A percentile compares a stretch with the other conserved stretches of the same genome.
Evolutionary conservation across 2,113 vertebrate genomes (phyloP).

Genomic region (Corythaixoides concolor): DNA sequence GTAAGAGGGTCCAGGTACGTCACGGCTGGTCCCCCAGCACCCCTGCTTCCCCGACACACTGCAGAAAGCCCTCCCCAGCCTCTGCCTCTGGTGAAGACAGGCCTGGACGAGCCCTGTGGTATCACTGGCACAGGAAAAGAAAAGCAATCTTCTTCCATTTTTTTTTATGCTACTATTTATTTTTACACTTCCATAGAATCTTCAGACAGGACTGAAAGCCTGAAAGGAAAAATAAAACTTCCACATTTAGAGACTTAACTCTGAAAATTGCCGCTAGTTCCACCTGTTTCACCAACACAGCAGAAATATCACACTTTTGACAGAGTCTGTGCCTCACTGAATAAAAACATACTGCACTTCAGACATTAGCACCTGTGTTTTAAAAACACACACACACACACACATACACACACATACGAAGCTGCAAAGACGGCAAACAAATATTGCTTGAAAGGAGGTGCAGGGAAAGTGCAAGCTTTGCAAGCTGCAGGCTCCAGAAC

Average conservation of each 20-base stretch:
- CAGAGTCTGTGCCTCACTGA: neutral
- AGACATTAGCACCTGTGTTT: neutral
- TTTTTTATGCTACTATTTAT: neutral
- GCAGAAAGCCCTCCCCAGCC: neutral
- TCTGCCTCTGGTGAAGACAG: neutral
- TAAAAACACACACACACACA: no score
- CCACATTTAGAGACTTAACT: neutral
- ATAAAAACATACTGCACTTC: neutral
- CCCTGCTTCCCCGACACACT: fast-evolving
- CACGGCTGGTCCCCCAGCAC: fast-evolving
- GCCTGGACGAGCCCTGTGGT: fast-evolving
- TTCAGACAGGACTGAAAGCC: neutral
- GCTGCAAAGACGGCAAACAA: fast-evolving
- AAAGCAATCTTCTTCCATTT: neutral
- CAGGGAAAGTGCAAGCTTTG: neutral
- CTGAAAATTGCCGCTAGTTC: neutral
- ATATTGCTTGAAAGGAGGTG: neutral
- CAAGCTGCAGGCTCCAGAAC: neutral
- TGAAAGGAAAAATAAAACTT: neutral
- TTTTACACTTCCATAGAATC: neutral
- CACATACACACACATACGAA: neutral
- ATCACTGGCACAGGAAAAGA: neutral
- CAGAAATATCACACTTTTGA: neutral
- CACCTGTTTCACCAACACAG: neutral
- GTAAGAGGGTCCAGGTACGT: neutral